phyloP scores from a whole-genome alignment of 2,888 invertebrate genomes.

The Encarsia formosa region DNA sequence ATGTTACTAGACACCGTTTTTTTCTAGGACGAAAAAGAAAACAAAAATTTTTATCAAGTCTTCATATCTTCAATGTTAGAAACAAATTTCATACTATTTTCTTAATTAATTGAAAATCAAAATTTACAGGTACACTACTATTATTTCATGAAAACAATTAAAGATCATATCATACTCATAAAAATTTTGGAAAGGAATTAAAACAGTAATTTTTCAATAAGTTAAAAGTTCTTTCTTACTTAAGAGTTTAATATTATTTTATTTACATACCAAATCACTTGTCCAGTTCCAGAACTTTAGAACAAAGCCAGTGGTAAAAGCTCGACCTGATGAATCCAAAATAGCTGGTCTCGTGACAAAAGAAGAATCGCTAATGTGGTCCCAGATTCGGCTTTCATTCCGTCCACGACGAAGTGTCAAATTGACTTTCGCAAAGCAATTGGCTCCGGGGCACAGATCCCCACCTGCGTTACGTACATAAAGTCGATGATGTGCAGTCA shows the following conservation, averaged over 20 bases:
- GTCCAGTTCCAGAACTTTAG: slow-evolving; percentile 83
- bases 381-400: slow-evolving; percentile 58
- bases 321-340: slow-evolving; percentile 53
- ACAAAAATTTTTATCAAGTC: no score
- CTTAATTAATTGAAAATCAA: no score
- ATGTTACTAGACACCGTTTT: no score
- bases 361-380: slow-evolving; percentile 61
- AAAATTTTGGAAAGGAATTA: background rate
- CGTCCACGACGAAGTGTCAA: slow-evolving; percentile 55
- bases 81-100: no score
- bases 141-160: no score
- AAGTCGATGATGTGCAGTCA: slow-evolving; percentile 48
- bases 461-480: slow-evolving; percentile 67
- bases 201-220: no score
- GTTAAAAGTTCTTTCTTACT: background rate
- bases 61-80: no score
- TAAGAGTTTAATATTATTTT: background rate
- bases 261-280: no score
- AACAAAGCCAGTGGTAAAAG: slow-evolving; percentile 68
- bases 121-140: no score
- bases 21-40: no score
- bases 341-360: slow-evolving; percentile 71
- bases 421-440: slow-evolving; percentile 56
- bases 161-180: no score
- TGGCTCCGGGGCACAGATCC: slow-evolving; percentile 61